Base-by-base conservation (phyloP, 2,113 vertebrate genomes). In the Pica pica region DNA sequence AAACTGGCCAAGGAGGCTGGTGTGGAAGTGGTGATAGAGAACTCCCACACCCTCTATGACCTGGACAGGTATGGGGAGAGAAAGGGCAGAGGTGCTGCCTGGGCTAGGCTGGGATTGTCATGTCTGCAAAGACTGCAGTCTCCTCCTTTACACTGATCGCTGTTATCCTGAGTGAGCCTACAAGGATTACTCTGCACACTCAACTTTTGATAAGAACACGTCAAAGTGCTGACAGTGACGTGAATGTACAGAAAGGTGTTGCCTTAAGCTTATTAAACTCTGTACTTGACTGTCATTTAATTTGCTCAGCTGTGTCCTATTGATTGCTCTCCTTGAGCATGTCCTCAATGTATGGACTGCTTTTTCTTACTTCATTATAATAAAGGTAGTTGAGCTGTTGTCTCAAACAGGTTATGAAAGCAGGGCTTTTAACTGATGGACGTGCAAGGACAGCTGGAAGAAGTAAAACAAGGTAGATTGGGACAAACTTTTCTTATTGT, bases 1-100 rank as follows among this genome's bases (percentile, higher is more conserved):
- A 99, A 99, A 97, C 98, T 99, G 98, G 99, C 99, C 27, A 98
- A 99, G 88, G 99, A 99, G 96, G 99, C 99, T 44, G 99, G 99
- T 1, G 99, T 99, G 96, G 99, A 99, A 93, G 98, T 99, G 57
- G 93, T 99, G 39, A 98, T 99, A 24, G 98, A 98, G 87, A 99
- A 99, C 81, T 99, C 98, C 1, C 99, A 99, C 89, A 99, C 99
- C 2, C 99, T 99, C 80, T 99, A 99, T 94, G 99, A 98, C 93
- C 97, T 99, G 90, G 99, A 99, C 95, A 99, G 98, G 99, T 99
- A 92, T 3, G 98, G 90, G 22, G 17, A 46, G 39, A 70, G 71
- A 37, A 82, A 61, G 89, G 89, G 74, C 63, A 89, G 37, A 50
- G 75, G 28, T 67, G 69, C 64, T 74, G 28, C 39, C 46, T 37